A percentile compares a stretch with the other conserved stretches of the same genome.
Conservation (phyloP, 2,888 invertebrate genomes). For the Sphinx pinastri region DNA sequence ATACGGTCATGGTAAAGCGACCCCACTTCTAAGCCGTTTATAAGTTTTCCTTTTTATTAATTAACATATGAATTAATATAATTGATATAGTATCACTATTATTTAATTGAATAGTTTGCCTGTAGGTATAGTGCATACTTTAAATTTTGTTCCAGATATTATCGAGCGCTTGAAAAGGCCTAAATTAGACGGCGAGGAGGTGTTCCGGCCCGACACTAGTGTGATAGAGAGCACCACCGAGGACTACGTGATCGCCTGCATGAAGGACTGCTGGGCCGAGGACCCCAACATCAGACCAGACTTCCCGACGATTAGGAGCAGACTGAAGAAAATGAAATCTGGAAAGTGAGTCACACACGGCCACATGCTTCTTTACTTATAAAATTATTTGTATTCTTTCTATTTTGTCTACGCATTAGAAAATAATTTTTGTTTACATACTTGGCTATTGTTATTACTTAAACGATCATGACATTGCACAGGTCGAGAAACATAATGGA, state of each 20-base stretch:
- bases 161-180: slow-evolving; percentile 91
- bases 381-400: neutral
- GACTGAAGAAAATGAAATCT: slow-evolving; percentile 94
- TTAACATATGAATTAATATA: too few species aligned
- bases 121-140: too few species aligned
- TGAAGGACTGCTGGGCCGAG: slow-evolving; percentile 96
- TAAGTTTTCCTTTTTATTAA: too few species aligned
- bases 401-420: too few species aligned
- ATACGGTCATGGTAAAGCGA: too few species aligned
- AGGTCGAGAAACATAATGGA: slow-evolving; percentile 96
- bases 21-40: too few species aligned
- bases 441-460: too few species aligned
- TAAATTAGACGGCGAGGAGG: slow-evolving; percentile 86
- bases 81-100: neutral
- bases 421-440: too few species aligned
- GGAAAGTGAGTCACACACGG: slow-evolving; percentile 87
- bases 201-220: slow-evolving; percentile 91
- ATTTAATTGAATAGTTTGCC: neutral
- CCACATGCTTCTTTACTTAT: neutral
- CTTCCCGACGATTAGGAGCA: slow-evolving; percentile 89
- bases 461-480: slow-evolving; percentile 24
- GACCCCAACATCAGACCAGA: slow-evolving; percentile 93
- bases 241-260: slow-evolving; percentile 91
- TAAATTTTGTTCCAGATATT: slow-evolving; percentile 86
- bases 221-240: slow-evolving; percentile 88